Evolutionary conservation across 2,888 invertebrate species (phyloP), one percentile per base, ranked within the genome.

Genomic region (Parapristionchus giblindavisi): DNA sequence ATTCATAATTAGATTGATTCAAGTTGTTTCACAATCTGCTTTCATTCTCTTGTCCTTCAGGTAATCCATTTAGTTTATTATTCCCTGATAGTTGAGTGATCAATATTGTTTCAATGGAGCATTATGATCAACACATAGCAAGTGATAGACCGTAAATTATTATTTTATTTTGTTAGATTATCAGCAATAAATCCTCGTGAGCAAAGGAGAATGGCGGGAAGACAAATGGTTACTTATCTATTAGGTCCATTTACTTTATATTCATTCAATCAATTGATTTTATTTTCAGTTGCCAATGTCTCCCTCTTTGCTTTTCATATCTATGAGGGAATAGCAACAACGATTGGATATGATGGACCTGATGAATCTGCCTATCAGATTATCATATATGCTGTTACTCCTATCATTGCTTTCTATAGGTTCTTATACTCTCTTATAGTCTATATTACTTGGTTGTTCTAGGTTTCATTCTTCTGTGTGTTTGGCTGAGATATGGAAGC

Each of bases 381-480:
- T 11, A 80, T 85, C 29, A 83, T 84, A 61, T 85, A 83, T 75
- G 85, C 85, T 0, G 85, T 87, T 6, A 80, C 81, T 0, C 87
- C 87, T 5, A 76, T 87, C 21, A 78, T 86, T 14, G 87, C 87
- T 0, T 87, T 87, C 76, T 87, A 83, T 78, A 79, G 84, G 78
- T 85, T 17, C 24, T n/a, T 6, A 29, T 21, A 60, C 21, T n/a
- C n/a, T n/a, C n/a, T n/a, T n/a, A n/a, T n/a, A n/a, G n/a, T n/a
- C n/a, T n/a, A n/a, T n/a, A n/a, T n/a, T n/a, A n/a, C n/a, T n/a
- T 34, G 14, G 32, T 65, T 29, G 14, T 6, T 74, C 43, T 65
- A 80, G 83, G 72, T 83, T 83, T 72, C 83, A 83, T 60, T 81
- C 81, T 66, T 82, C 82, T 1, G 83, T 81, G 0, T 83, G 83